Base-by-base conservation (phyloP, 53 echinoderm and acorn worm species). In the Mesocentrotus franciscanus region DNA sequence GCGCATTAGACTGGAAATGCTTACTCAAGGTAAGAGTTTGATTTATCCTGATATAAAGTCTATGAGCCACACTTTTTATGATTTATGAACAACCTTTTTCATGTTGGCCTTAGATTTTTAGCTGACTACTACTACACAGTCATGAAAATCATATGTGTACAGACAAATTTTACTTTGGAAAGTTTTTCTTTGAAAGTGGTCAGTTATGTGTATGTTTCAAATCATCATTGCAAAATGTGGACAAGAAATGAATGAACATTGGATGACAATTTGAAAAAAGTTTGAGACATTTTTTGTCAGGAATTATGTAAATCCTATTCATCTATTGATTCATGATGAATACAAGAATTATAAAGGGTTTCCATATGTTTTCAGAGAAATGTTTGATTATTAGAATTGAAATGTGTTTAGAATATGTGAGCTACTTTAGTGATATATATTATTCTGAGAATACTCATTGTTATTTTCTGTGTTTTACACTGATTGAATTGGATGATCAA, bases 1-100 rank as follows among this genome's bases (percentile, higher is more conserved):
- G 75, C 95, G 99, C 91, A 92, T 99, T 30, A 96, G 99, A 60
- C 96, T 99, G 35, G 99, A 99, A 61, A 97, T 96, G 94, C 97
- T 99, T 12, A 96, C 95, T 60, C 78, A 96, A 95, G 98, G 99
- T 99, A 95, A 10, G 91, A 9, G 10, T 60, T 27, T 29, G 24
- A 26, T 26, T 56, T 83, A 68, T 22, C 68, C 22, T 68, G 68
- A 68, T 66, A 22, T 66, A 2, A 20, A 22, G 22, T 66, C 66
- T 6, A 1, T 66, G 18, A 16, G 2, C 17, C 20, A 17, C 0
- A 66, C 18, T 66, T 22, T 66, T 66, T 22, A 22, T 18, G 66
- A 66, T 66, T 66, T 22, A 66, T 18, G 66, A 66, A 22, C 22
- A 66, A 22, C 17, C 22, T 22, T 66, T 66, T 18, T 66, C 66